Evolutionary conservation across 2,113 vertebrate genomes (phyloP).

Genomic region (Ancistrus triradiatus): DNA sequence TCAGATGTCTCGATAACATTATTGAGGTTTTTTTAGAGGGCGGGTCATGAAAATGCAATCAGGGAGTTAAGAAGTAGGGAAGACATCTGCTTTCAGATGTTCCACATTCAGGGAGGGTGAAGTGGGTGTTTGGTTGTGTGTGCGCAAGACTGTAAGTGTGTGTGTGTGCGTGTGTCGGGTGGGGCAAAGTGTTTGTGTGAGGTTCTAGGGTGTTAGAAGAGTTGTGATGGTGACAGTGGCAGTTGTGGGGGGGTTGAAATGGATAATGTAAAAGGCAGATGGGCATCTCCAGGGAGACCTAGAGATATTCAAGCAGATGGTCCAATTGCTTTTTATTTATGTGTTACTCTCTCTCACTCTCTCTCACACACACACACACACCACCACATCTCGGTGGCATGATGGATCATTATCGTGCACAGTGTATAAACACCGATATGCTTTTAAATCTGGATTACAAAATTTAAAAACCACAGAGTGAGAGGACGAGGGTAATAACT

Average conservation of each 20-base stretch:
- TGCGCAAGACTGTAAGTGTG: constrained; percentile 1
- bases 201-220: constrained; percentile 61
- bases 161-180: constrained; percentile 27
- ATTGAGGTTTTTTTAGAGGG: too few relatives aligned
- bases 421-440: constrained; percentile 96
- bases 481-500: constrained; percentile 80
- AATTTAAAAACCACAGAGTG: constrained; percentile 69
- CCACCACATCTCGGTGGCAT: constrained; percentile 72
- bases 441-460: constrained; percentile 91
- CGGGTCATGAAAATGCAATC: too few relatives aligned
- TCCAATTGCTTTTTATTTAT: constrained; percentile 96
- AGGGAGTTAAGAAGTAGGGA: too few relatives aligned
- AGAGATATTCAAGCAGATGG: constrained; percentile 98
- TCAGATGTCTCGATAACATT: too few relatives aligned
- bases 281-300: constrained; percentile 87
- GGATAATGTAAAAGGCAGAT: constrained; percentile 97
- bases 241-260: constrained; percentile 86
- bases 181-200: constrained; percentile 31
- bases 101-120: constrained; percentile 33
- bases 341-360: constrained; percentile 69
- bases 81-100: constrained; percentile 51
- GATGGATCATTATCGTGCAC: constrained; percentile 97
- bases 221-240: constrained; percentile 77
- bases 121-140: constrained; percentile 4
- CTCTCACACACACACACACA: constrained; percentile 33